Conservation (phyloP, 2,888 invertebrate genomes). For the Cyrtodaria siliqua region DNA sequence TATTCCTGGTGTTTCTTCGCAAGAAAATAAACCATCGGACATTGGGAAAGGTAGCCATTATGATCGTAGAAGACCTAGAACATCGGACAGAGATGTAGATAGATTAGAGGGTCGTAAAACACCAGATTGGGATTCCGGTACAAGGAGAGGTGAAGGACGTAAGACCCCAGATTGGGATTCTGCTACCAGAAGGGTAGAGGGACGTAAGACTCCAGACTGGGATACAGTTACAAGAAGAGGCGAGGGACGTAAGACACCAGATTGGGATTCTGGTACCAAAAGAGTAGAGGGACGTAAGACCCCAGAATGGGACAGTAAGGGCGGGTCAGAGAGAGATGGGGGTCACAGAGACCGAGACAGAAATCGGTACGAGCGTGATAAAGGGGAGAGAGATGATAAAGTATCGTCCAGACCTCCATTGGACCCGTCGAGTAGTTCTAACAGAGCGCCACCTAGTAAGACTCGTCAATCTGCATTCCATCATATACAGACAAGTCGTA, state of each 20-base stretch:
- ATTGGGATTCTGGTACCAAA: conserved; percentile 27
- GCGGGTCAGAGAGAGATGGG: conserved; percentile 12
- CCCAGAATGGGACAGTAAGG: conserved; percentile 33
- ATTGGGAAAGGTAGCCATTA: neutral
- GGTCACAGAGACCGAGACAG: conserved; percentile 3
- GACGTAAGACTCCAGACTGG: conserved; percentile 29
- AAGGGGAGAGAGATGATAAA: conserved; percentile 41
- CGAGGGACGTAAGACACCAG: conserved; percentile 50
- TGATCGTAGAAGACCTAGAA: neutral
- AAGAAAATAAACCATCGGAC: neutral
- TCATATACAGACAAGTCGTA: conserved; percentile 60
- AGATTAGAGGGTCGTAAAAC: conserved; percentile 19
- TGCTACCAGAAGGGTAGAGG: conserved; percentile 10
- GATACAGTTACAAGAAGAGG: conserved; percentile 5
- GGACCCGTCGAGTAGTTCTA: conserved; percentile 28
- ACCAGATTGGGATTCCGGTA: conserved; percentile 23
- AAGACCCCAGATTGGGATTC: conserved; percentile 55
- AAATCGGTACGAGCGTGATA: conserved; percentile 1
- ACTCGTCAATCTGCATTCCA: conserved; percentile 70
- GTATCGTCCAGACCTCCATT: conserved; percentile 55
- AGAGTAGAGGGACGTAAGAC: conserved; percentile 28
- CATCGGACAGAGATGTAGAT: conserved; percentile 4
- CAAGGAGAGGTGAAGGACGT: conserved; percentile 16
- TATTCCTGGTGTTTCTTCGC: conserved; percentile 34
- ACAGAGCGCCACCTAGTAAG: conserved; percentile 7